Evolutionary conservation across 1,140 invertebrate species (phyloP), one percentile per base, ranked within the genome.

Genomic region (Globodera rostochiensis): DNA sequence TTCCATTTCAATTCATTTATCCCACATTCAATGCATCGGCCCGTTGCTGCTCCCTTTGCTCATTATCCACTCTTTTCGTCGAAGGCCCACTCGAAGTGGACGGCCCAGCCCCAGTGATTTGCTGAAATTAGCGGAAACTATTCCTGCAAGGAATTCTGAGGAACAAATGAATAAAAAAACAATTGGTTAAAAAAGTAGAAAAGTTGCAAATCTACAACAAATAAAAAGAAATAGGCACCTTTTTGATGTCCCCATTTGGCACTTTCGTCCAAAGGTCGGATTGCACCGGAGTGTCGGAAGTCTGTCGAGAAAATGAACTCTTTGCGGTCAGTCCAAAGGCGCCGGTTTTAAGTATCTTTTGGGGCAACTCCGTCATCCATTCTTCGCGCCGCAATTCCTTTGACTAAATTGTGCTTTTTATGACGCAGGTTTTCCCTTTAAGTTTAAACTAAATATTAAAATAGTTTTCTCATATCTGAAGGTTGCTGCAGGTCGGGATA

Each of bases 321-420:
- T 84, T 83, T 45, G 82, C 75, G 6, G 73, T 76, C 9, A 83
- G 80, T 21, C 82, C 82, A 73, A 83, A 83, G n/a, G 50, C 73
- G 36, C 60, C 53, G 21, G 57, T 74, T 49, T 78, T 78, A 46
- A 79, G 57, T 74, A 83, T 67, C 49, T 83, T 83, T 73, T 84
- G 74, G 11, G 82, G 82, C 71, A 83, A 81, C 71, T 83, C 83
- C 19, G 82, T 83, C 82, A 83, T 83, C 82, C 82, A 83, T 64
- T 83, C 82, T 64, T 83, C 82, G 21, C 82, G 77, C 77, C 80
- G 80, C 36, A 73, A 21, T 13, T 60, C 50, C 50, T 73, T 75
- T 11, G 70, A 64, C 74, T 76, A 36, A 80, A 79, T 36, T 36
- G 36, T 36, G 36, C 36, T 36, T 36, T 36, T 36, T 36, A 36